Evolutionary conservation across 2,113 vertebrate species (phyloP).

Genomic region (Hemichromis elongatus): DNA sequence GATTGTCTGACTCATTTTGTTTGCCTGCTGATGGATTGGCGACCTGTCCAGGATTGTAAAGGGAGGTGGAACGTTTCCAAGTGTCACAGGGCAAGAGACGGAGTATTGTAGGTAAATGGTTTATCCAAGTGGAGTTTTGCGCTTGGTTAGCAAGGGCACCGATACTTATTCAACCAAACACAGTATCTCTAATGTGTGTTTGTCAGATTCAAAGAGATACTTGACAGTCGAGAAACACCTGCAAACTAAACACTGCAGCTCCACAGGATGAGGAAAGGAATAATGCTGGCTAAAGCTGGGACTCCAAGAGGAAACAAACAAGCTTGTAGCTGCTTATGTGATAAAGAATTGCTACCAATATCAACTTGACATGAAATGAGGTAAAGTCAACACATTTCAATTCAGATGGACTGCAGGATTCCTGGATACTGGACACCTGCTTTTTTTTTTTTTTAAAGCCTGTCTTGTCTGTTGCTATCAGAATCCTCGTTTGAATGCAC

Average conservation of each 20-base stretch:
- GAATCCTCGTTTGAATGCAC: background rate
- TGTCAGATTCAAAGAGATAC: background rate
- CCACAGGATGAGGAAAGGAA: background rate
- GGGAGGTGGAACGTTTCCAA: background rate
- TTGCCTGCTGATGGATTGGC: fast-evolving
- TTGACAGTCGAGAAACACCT: background rate
- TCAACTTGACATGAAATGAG: background rate
- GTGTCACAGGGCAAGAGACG: background rate
- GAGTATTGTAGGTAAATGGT: fast-evolving
- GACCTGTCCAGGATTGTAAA: background rate
- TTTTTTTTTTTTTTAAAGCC: background rate
- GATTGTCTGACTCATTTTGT: background rate
- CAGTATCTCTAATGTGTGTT: background rate
- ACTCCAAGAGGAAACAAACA: background rate
- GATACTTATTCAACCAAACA: fast-evolving
- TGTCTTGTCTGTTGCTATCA: background rate
- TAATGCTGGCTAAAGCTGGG: background rate
- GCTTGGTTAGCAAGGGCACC: background rate
- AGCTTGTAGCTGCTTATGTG: background rate
- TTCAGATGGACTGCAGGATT: fast-evolving
- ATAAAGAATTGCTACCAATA: background rate
- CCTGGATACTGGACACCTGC: background rate
- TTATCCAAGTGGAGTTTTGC: background rate
- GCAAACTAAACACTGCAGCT: background rate
- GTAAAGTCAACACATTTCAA: background rate